These are phyloP conservation scores for Scaptomyza montana DNA, from an alignment of 1,140 invertebrate species.

Conservation along the genomic window DNA sequence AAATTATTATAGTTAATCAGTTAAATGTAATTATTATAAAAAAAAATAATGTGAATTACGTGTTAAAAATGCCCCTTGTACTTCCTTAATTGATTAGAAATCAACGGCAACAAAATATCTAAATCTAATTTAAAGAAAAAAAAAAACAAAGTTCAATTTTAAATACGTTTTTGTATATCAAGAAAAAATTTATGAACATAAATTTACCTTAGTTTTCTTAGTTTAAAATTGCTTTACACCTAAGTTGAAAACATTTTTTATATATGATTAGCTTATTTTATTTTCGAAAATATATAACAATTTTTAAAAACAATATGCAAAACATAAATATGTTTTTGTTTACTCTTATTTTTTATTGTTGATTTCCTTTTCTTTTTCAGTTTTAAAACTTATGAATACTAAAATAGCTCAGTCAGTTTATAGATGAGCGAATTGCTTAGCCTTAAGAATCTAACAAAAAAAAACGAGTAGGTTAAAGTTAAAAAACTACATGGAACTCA, in stretches of 20 bases:
- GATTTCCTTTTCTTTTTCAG: constrained; percentile 6
- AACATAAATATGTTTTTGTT: constrained; percentile 27
- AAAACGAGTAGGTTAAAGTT: constrained; percentile 33
- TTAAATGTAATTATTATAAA: constrained; percentile 8
- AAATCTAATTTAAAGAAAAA: constrained; percentile 47
- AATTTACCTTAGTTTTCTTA: constrained; percentile 36
- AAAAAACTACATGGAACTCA: constrained; percentile 60
- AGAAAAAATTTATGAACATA: constrained; percentile 23
- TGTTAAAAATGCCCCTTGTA: constrained; percentile 60
- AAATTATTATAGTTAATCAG: constrained; percentile 32
- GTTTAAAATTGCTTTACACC: constrained; percentile 45
- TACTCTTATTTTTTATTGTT: not conserved
- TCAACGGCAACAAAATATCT: constrained; percentile 58
- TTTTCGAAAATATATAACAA: constrained; percentile 78
- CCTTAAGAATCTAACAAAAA: constrained; percentile 58
- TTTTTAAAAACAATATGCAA: constrained; percentile 48
- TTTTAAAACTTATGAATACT: not conserved
- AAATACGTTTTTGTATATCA: constrained; percentile 48
- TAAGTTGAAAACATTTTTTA: constrained; percentile 64
- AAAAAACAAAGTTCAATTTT: constrained; percentile 19
- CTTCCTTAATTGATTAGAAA: constrained; percentile 79
- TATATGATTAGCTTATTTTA: constrained; percentile 71
- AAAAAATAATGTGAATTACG: constrained; percentile 12
- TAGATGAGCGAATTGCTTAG: constrained; percentile 27
- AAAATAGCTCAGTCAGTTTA: not conserved